Base-by-base conservation (phyloP, 2,888 invertebrate species). In the Aleiodes alternator region DNA sequence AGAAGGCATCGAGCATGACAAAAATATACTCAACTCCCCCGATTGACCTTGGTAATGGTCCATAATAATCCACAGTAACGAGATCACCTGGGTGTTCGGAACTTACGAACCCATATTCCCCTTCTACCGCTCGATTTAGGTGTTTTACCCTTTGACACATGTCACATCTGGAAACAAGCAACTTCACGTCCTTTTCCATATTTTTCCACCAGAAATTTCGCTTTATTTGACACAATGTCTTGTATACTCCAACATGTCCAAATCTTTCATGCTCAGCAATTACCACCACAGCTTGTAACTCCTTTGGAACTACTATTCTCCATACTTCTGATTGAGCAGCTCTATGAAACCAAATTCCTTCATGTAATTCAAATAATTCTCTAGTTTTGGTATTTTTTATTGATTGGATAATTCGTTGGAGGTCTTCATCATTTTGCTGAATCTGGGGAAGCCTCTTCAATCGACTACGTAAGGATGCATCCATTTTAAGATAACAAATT, bases 1-100 rank as follows among this genome's bases (percentile, higher is more conserved):
- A 72, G 59, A 76, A 72, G 3, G 57, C 72, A 57, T 76, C 72
- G 2, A 76, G 11, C 7, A 72, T 29, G 8, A 76, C 72, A 29
- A 76, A 72, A 9, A 72, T 31, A 9, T 72, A 72, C 50, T 76
- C 56, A 1, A 51, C 50, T 2, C 68, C 59, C n/a, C 72, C 68
- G 1, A 43, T 16, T n/a, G 76, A 76, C 5, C 72, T 16, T 1
- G 72, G 72, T 7, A 76, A 12, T 0, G 72, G 69, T 3, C 72
- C 72, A 57, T 76, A 76, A 57, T 66, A 76, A 1, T 72, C 72
- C 14, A 76, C 72, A 1, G 68, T 68, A 1, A 66, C 68, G 0
- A 76, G 38, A 16, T 76, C 76, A 9, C 43, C 16, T 4, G 76
- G 76, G 5, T 23, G 29, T 1, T 14, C 16, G 1, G 72, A 43